Base-by-base conservation (phyloP, 1,140 invertebrate species). In the Bombus pascuorum region DNA sequence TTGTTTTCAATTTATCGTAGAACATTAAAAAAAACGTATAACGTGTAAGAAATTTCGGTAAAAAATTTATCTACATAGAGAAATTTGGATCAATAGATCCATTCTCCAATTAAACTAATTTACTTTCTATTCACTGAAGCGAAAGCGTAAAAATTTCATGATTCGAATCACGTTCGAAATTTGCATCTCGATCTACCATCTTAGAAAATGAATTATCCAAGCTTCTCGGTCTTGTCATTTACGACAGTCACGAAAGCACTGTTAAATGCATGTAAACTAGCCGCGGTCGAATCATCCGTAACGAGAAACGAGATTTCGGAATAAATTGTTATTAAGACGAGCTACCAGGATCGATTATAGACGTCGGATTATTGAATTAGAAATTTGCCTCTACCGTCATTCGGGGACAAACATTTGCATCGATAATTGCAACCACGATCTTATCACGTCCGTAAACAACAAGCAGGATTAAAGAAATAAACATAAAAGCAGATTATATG, bases 301-400 rank as follows among this genome's bases (percentile, higher is more conserved):
- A 68, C 37, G 53, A 37, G 66, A 72, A 57, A 76, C 57, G 25
- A 42, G 37, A 62, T 74, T 74, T 44, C 57, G 5, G 53, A n/a
- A 59, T 28, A 73, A 74, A 65, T 74, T 39, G n/a, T 82, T 65
- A 65, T 65, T 74, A 74, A 65, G 71, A 44, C 25, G 15, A 37
- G 22, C 32, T 42, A 62, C 1, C 2, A 53, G 22, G 66, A 42
- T 47, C 53, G 39, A 47, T 72, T 47, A 25, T n/a, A 47, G 22
- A 25, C 1, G 32, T 15, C 12, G 34, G 28, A 32, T 57, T 34
- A 37, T 81, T 25, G 34, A 37, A 81, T 57, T 32, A 47, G 28
- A 10, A 32, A 32, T 47, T 28, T 53, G 32, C 28, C 34, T 25
- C 3, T 12, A 22, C 9, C 25, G 12, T 39, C 12, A 42, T 32